Evolutionary conservation across 35 echinoderm and acorn worm species (phyloP).

Genomic region (Chiridota heheva): DNA sequence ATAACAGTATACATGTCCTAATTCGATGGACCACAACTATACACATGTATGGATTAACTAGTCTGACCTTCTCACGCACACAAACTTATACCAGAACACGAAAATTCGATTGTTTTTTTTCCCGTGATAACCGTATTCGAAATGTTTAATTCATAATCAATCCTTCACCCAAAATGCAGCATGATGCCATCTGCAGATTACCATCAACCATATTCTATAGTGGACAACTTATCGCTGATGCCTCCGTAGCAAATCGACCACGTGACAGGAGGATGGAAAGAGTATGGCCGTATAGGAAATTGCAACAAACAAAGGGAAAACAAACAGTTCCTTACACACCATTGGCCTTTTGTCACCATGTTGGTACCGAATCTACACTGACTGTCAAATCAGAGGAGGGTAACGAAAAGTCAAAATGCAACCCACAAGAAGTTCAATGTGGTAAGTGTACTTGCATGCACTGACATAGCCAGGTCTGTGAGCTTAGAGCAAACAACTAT

Average conservation of each 20-base stretch:
- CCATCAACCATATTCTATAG: slow-evolving; percentile 29
- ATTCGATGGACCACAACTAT: too few relatives aligned
- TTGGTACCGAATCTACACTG: slow-evolving; percentile 35
- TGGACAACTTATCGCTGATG: background rate
- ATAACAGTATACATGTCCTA: too few relatives aligned
- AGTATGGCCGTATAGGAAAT: slow-evolving; percentile 33
- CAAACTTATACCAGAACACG: too few relatives aligned
- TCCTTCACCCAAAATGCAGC: too few relatives aligned
- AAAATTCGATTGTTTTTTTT: too few relatives aligned
- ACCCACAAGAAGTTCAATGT: slow-evolving; percentile 20
- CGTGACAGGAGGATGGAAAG: background rate
- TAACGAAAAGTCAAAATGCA: slow-evolving; percentile 35
- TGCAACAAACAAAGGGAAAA: too few relatives aligned
- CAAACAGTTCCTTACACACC: background rate
- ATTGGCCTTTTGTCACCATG: slow-evolving; percentile 46
- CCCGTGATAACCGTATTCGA: too few relatives aligned
- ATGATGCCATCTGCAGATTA: slow-evolving; percentile 15
- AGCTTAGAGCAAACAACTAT: too few relatives aligned
- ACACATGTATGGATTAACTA: too few relatives aligned
- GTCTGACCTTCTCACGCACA: too few relatives aligned
- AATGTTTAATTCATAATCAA: too few relatives aligned
- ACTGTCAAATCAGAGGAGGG: slow-evolving; percentile 46
- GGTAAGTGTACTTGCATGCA: slow-evolving; percentile 47
- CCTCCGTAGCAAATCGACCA: background rate
- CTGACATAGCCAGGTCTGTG: too few relatives aligned